Evolutionary conservation across 2,797 vertebrate species (phyloP).

Genomic region (Echeneis naucrates): DNA sequence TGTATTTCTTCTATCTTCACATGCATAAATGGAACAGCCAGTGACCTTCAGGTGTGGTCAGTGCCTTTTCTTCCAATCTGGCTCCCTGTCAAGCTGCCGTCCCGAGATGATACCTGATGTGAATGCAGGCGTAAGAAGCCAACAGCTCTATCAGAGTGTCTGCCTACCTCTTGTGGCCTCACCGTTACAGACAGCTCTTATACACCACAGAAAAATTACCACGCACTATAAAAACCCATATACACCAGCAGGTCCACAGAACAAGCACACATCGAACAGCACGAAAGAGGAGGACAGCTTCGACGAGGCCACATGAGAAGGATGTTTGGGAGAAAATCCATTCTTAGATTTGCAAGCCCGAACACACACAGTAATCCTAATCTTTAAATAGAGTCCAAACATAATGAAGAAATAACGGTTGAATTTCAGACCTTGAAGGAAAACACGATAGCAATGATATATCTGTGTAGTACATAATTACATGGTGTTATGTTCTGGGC

Average conservation of each 20-base stretch:
- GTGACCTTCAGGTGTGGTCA: slow-evolving; percentile 27
- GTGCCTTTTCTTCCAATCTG: slow-evolving; percentile 3
- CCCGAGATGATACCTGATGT: slow-evolving; percentile 31
- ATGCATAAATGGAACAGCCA: background rate
- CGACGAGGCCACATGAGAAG: background rate
- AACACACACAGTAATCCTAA: background rate
- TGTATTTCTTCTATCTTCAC: background rate
- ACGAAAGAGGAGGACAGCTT: slow-evolving; percentile 25
- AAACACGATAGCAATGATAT: background rate
- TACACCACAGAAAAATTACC: slow-evolving; percentile 22
- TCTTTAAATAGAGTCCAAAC: too few relatives aligned
- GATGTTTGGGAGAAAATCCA: background rate
- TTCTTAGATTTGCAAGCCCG: background rate
- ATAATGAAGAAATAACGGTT: background rate
- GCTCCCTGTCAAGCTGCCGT: slow-evolving; percentile 28
- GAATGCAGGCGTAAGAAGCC: slow-evolving; percentile 12
- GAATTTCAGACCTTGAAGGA: background rate
- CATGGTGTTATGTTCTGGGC: background rate
- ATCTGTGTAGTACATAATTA: background rate
- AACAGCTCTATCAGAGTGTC: slow-evolving; percentile 13
- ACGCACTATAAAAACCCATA: background rate
- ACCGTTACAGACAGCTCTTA: slow-evolving; percentile 32
- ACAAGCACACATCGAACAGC: slow-evolving; percentile 24
- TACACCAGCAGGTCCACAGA: slow-evolving; percentile 8
- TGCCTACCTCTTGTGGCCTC: slow-evolving; percentile 21